Conservation (phyloP, 1,140 invertebrate species). For the Steinernema feltiae region DNA sequence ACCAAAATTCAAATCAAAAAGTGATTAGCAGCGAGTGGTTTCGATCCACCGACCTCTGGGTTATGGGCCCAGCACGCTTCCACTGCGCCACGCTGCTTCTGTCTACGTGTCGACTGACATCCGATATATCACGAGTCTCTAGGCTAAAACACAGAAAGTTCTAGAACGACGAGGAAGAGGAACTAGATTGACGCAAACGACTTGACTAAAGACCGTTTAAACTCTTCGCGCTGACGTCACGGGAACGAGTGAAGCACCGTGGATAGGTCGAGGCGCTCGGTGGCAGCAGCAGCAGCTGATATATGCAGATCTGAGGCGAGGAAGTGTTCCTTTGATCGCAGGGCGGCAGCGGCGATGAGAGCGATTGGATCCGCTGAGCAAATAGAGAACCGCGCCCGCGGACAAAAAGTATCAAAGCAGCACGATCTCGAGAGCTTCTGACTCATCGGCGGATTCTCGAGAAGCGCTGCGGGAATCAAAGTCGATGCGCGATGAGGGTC, state of each 20-base stretch:
- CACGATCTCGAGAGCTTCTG: neutral
- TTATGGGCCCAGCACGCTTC: constrained; percentile 96
- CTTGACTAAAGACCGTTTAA: neutral
- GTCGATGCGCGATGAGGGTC: neutral
- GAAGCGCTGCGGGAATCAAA: too few species aligned
- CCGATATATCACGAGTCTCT: too few species aligned
- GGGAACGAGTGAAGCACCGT: neutral
- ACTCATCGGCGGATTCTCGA: too few species aligned
- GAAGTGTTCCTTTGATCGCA: too few species aligned
- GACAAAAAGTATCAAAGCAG: constrained; percentile 7
- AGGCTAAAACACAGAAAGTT: too few species aligned
- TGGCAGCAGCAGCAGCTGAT: neutral
- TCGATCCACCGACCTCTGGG: constrained; percentile 93
- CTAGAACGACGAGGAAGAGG: too few species aligned
- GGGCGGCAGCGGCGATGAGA: too few species aligned
- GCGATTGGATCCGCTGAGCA: neutral
- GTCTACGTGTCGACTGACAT: too few species aligned
- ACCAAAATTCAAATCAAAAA: neutral
- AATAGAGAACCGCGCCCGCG: neutral
- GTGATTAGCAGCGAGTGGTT: constrained; percentile 79
- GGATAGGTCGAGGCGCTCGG: neutral
- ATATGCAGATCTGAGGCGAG: neutral
- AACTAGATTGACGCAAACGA: too few species aligned
- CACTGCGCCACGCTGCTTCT: constrained; percentile 95
- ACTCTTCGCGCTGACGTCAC: neutral